Base-by-base conservation (phyloP, 1,140 invertebrate genomes). In the Zaprionus gabonicus region DNA sequence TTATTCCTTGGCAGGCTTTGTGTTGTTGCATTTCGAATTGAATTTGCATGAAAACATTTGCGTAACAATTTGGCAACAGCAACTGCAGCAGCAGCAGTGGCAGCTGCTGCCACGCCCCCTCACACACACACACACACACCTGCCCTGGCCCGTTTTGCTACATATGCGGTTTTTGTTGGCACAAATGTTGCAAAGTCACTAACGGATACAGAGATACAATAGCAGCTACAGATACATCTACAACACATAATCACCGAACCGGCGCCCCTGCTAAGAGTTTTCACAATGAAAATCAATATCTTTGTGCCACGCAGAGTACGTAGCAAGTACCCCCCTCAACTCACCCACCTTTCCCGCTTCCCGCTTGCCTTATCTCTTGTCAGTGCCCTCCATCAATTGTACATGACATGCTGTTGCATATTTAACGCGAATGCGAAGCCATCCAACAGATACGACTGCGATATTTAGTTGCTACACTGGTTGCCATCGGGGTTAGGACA, bases 1-100 rank as follows among this genome's bases (percentile, higher is more conserved):
- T 25, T 71, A 53, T 49, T 49, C 38, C 46, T 27, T n/a, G 25
- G 7, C 80, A 57, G 41, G 55, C 55, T 55, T 75, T 71, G 49
- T 71, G 44, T 36, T 70, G 55, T 62, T 70, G 82, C 78, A 75
- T 75, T 81, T 81, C 41, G 53, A 82, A 82, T 86, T 83, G 70
- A 84, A 71, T 76, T 84, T 55, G 58, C 81, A 88, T 81, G 66
- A 79, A 76, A 88, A 88, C 78, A 86, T 87, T 87, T 87, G 81
- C 75, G 78, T 87, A 88, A 87, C 75, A 71, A 76, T 81, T 88
- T 90, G 81, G 63, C 81, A 88, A 67, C 65, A 75, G 78, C 77
- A 70, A 64, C 60, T 58, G 41, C 20, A 20, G 13, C 77, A 70
- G 41, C 20, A 28, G 13, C 20, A n/a, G n/a, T n/a, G 20, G 20